Evolutionary conservation across 2,888 invertebrate species (phyloP).

Genomic region (Rotaria socialis): DNA sequence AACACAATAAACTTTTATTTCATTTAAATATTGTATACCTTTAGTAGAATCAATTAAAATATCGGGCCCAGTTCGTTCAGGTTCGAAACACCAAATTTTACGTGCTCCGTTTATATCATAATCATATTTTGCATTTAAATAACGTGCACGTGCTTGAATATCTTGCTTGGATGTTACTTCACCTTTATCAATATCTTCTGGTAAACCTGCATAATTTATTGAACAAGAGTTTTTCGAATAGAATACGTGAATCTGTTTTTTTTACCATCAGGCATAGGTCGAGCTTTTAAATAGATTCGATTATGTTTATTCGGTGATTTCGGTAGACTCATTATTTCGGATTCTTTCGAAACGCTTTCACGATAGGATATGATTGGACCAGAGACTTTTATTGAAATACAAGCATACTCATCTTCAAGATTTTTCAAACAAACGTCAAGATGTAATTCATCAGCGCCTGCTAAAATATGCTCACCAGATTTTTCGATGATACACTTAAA

Average conservation of each 20-base stretch:
- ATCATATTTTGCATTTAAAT: slow-evolving; percentile 47
- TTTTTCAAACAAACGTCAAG: slow-evolving; percentile 96
- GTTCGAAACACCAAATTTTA: slow-evolving; percentile 50
- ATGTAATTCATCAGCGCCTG: slow-evolving; percentile 98
- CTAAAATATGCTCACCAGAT: slow-evolving; percentile 98
- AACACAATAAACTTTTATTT: slow-evolving; percentile 48
- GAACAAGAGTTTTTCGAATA: slow-evolving; percentile 43
- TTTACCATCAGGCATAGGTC: slow-evolving; percentile 38
- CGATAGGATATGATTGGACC: slow-evolving; percentile 67
- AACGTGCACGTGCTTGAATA: slow-evolving; percentile 43
- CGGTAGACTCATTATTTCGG: slow-evolving; percentile 47
- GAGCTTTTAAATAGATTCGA: slow-evolving; percentile 48
- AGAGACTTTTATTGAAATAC: slow-evolving; percentile 92
- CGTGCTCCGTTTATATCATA: slow-evolving; percentile 47
- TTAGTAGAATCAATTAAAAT: slow-evolving; percentile 49
- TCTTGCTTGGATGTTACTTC: background rate
- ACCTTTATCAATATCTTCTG: slow-evolving; percentile 49
- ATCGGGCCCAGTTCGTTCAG: slow-evolving; percentile 48
- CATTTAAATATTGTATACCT: slow-evolving; percentile 48
- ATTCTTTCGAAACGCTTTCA: slow-evolving; percentile 48
- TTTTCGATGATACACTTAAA: slow-evolving; percentile 93
- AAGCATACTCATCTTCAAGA: slow-evolving; percentile 96
- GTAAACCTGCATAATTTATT: slow-evolving; percentile 35
- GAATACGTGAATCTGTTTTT: too few relatives aligned
- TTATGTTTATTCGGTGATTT: slow-evolving; percentile 50